Evolutionary conservation across 2,888 invertebrate species (phyloP), one percentile per base, ranked within the genome.

Genomic region (Melolontha melolontha): DNA sequence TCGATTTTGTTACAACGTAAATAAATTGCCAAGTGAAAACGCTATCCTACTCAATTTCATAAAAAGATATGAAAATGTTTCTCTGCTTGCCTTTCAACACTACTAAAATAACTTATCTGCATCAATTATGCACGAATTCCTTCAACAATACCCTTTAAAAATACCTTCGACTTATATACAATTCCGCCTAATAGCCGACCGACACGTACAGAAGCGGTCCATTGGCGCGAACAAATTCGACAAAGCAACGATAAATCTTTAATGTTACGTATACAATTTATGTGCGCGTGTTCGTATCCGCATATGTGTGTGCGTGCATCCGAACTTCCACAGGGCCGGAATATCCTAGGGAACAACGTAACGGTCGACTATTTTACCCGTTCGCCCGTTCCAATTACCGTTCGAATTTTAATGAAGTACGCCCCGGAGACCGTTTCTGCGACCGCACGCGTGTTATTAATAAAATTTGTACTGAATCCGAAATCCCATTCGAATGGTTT

Each of bases 381-480:
- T 12, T 16, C 47, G 16, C 59, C 59, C 59, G 39, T 34, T 62
- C 39, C 39, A 62, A 62, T 62, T 62, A 62, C 59, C 44, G 41
- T 64, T 54, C 64, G 47, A 54, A 64, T 64, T 64, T 64, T 64
- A 64, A 64, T 64, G 54, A 64, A 64, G 40, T 64, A 52, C 42
- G 52, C 64, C 64, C 64, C 42, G 29, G 64, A 64, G 64, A 54
- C 34, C 40, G 50, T 34, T 54, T 29, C 17, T 42, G 41, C 29
- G 52, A 16, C 52, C 66, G 55, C 55, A 39, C 59, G 66, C 57
- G 41, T 59, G 59, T 62, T 62, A 50, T 59, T 59, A 66, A 59
- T 66, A 66, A 66, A 66, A 66, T 66, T 66, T 40, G 66, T 59
- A 57, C 52, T 44, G 51, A 59, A 66, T 50, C 49, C 34, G 50